Conservation (phyloP, 1,140 invertebrate genomes). For the Gonatopus flavifemur region DNA sequence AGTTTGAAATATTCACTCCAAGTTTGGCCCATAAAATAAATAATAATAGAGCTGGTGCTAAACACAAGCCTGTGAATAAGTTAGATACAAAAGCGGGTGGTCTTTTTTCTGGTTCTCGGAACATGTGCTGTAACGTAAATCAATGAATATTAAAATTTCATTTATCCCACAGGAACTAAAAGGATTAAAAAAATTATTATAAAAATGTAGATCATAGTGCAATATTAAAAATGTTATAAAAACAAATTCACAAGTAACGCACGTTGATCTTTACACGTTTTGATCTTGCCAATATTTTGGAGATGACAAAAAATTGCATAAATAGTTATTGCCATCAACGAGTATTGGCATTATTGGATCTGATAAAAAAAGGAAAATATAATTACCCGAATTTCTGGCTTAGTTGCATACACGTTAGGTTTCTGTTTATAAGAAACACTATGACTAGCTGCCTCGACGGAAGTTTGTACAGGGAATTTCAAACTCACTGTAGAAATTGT, state of each 20-base stretch:
- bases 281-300: conserved; percentile 50
- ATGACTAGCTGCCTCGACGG: conserved; percentile 45
- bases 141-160: not conserved
- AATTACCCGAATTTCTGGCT: conserved; percentile 80
- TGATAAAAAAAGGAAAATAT: not conserved
- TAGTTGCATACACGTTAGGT: conserved; percentile 60
- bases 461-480: conserved; percentile 64
- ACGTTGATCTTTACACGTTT: conserved; percentile 17
- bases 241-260: conserved; percentile 2
- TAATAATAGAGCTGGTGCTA: conserved; percentile 81
- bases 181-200: not conserved
- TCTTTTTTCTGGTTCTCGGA: conserved; percentile 88
- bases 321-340: conserved; percentile 44
- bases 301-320: conserved; percentile 40
- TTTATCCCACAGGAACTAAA: too few species aligned
- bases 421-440: conserved; percentile 46
- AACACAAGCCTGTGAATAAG: conserved; percentile 83
- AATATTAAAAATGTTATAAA: conserved; percentile 1
- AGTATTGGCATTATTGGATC: conserved; percentile 41
- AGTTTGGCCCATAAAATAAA: conserved; percentile 86
- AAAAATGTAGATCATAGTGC: conserved; percentile 10
- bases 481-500: conserved; percentile 74
- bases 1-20: conserved; percentile 86
- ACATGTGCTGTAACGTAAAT: conserved; percentile 74
- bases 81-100: conserved; percentile 86